Conservation (phyloP, 2,797 vertebrate genomes). For the Potorous gilbertii region DNA sequence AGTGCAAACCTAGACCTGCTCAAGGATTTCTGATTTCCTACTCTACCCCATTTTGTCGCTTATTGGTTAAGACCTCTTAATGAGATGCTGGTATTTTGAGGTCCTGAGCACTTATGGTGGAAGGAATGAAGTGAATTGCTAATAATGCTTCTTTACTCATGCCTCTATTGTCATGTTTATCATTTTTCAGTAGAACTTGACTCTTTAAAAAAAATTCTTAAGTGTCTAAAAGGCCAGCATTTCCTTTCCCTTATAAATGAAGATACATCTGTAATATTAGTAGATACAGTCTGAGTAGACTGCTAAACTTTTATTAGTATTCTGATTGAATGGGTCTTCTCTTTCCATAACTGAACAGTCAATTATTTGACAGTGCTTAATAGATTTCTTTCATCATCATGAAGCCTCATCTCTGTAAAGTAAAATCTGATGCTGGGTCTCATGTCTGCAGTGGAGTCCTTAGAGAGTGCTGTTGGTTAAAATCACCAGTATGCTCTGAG, state of each 20-base stretch:
- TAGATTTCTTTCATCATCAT: conserved; percentile 45
- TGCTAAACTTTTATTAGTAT: not conserved
- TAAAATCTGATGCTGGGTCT: conserved; percentile 67
- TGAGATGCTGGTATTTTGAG: not conserved
- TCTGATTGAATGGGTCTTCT: not conserved
- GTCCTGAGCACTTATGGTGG: not conserved
- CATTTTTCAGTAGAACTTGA: not conserved
- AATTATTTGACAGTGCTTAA: conserved; percentile 56
- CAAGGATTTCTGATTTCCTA: not conserved
- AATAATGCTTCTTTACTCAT: not conserved
- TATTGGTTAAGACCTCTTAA: not conserved
- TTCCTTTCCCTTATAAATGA: not conserved
- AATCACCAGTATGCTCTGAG: conserved; percentile 74
- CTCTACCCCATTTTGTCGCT: not conserved
- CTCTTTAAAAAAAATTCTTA: not conserved
- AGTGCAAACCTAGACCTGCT: not conserved
- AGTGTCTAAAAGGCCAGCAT: not conserved
- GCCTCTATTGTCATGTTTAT: conserved; percentile 5
- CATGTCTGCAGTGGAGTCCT: conserved; percentile 72
- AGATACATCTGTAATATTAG: not conserved
- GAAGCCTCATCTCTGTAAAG: conserved; percentile 52
- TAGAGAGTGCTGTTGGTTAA: conserved; percentile 72
- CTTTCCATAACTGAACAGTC: conserved; percentile 45
- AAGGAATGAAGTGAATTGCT: conserved; percentile 5
- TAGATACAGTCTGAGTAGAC: not conserved